These are phyloP conservation scores for Decapterus maruadsi DNA, from an alignment of 2,797 vertebrate species.

Conservation along the genomic window DNA sequence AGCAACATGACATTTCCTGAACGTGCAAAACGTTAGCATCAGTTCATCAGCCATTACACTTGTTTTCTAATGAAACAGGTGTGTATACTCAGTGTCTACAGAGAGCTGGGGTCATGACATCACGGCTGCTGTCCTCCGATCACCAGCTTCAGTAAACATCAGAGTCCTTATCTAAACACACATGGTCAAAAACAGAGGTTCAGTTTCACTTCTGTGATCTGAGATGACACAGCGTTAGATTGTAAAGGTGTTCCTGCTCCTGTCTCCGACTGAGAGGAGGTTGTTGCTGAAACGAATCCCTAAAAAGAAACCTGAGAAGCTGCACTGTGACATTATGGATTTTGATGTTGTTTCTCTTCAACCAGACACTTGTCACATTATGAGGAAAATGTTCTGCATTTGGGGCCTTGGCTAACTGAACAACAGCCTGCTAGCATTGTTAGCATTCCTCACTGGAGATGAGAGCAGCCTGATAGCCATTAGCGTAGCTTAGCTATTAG, in stretches of 20 bases:
- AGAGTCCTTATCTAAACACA: no score
- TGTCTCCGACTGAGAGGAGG: background rate
- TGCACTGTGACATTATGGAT: conserved; percentile 54
- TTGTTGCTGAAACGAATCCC: conserved; percentile 46
- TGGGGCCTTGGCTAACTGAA: conserved; percentile 24
- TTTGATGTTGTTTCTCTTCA: conserved; percentile 55
- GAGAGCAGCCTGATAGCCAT: no score
- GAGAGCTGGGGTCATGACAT: no score
- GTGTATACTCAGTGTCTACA: no score
- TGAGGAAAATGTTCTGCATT: conserved; percentile 50
- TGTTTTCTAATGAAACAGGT: no score
- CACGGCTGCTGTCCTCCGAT: no score
- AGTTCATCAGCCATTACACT: no score
- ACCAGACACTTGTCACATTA: conserved; percentile 45
- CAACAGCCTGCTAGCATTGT: conserved; percentile 33
- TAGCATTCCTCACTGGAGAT: conserved; percentile 28
- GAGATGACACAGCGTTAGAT: background rate
- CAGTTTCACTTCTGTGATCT: no score
- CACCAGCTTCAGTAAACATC: no score
- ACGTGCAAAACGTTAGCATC: no score
- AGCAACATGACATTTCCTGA: no score
- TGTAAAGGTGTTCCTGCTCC: conserved; percentile 16
- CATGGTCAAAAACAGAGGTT: no score
- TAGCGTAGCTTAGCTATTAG: background rate
- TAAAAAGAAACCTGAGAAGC: conserved; percentile 45